Evolutionary conservation across 2,797 vertebrate species (phyloP).

Genomic region (Sandelia bainsii): DNA sequence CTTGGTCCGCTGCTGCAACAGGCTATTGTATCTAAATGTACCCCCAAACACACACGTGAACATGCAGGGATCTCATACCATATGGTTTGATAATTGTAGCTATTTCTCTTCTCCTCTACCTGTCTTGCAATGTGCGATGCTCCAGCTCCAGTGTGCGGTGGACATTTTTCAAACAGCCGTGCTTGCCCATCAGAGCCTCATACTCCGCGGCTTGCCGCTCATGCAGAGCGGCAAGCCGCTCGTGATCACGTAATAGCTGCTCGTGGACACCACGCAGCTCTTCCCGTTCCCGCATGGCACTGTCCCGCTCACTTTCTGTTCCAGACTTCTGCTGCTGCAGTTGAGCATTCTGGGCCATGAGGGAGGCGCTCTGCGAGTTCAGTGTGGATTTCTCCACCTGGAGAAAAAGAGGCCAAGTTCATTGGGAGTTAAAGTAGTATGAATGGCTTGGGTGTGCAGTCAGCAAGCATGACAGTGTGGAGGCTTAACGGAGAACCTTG

Average conservation of each 20-base stretch:
- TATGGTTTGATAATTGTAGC: not conserved
- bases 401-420: slow-evolving; percentile 1
- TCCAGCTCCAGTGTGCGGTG: slow-evolving; percentile 94
- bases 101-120: slow-evolving; percentile 72
- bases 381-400: slow-evolving; percentile 95
- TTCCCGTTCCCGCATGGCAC: slow-evolving; percentile 86
- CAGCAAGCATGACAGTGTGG: not conserved
- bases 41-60: not conserved
- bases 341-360: slow-evolving; percentile 94
- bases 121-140: slow-evolving; percentile 92
- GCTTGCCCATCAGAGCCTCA: slow-evolving; percentile 91
- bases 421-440: not conserved
- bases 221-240: slow-evolving; percentile 91
- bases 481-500: not conserved
- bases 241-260: slow-evolving; percentile 90
- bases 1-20: slow-evolving; percentile 90
- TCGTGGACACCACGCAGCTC: slow-evolving; percentile 90
- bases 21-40: slow-evolving; percentile 87
- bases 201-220: slow-evolving; percentile 91
- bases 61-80: not conserved
- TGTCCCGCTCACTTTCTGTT: slow-evolving; percentile 89
- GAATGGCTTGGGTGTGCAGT: not conserved
- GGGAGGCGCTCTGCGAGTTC: slow-evolving; percentile 92
- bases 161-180: slow-evolving; percentile 90
- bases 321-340: slow-evolving; percentile 89